Percentiles rank a stretch among this genome's conserved stretches.
Evolutionary conservation across 1,140 invertebrate genomes (phyloP).

Genomic region (Odontomachus brunneus): DNA sequence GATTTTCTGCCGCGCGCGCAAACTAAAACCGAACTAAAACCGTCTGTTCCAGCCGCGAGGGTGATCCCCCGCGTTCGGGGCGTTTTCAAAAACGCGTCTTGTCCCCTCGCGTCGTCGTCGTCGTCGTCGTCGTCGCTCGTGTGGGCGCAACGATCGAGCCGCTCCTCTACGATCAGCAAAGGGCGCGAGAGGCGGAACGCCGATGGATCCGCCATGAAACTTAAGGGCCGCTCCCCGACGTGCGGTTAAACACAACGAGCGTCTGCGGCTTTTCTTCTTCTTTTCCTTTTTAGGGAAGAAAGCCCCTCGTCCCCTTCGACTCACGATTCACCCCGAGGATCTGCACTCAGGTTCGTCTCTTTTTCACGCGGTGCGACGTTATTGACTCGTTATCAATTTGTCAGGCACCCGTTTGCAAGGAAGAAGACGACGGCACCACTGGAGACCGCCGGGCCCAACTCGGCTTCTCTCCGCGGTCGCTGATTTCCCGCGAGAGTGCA

Average conservation of each 20-base stretch:
- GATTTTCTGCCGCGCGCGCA: neutral
- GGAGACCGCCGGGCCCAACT: neutral
- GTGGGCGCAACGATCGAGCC: neutral
- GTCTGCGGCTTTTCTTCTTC: neutral
- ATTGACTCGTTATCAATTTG: constrained; percentile 45
- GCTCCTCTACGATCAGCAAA: constrained; percentile 3
- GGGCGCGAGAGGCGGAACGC: neutral
- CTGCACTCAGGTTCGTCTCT: neutral
- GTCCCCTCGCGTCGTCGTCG: neutral
- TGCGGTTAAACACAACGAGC: neutral
- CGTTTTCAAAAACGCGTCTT: too few species aligned
- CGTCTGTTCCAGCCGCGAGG: too few species aligned
- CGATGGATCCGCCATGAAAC: constrained; percentile 28
- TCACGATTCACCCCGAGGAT: neutral
- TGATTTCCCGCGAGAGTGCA: constrained; percentile 63
- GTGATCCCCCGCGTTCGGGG: too few species aligned
- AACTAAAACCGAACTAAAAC: too few species aligned
- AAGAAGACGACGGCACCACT: neutral
- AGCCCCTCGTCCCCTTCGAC: neutral
- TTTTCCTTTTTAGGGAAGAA: neutral
- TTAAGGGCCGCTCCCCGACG: neutral
- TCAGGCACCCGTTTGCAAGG: neutral
- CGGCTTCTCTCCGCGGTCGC: neutral
- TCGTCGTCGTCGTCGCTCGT: too few species aligned
- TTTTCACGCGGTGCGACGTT: neutral